Evolutionary conservation across 2,797 vertebrate genomes (phyloP).

Genomic region (Chloroceryle inda): DNA sequence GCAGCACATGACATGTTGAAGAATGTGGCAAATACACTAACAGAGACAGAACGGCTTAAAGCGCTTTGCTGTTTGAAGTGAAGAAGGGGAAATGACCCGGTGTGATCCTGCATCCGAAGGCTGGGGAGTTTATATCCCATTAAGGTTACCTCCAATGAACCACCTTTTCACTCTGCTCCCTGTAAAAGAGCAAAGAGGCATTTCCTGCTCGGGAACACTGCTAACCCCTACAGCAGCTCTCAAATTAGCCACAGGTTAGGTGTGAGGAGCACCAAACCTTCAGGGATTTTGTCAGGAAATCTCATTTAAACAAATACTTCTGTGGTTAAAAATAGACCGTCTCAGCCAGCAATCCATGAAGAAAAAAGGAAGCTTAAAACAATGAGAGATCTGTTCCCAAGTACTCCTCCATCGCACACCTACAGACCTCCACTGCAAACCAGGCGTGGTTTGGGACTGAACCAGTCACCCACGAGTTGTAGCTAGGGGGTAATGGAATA

Average conservation of each 20-base stretch:
- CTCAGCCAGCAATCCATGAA: not conserved
- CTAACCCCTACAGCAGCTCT: not conserved
- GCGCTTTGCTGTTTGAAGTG: conserved; percentile 4
- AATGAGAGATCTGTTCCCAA: conserved; percentile 9
- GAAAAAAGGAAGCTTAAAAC: not conserved
- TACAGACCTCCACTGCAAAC: not conserved
- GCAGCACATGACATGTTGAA: conserved; percentile 33
- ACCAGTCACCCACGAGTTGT: too few relatives aligned
- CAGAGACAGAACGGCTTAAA: conserved; percentile 22
- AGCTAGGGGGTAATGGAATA: not conserved
- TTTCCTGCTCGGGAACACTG: not conserved
- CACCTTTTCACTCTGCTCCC: conserved; percentile 26
- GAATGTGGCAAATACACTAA: not conserved
- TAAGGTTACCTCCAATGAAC: conserved; percentile 44
- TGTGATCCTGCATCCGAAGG: conserved; percentile 50
- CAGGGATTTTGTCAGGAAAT: not conserved
- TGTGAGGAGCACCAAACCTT: not conserved
- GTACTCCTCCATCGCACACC: not conserved
- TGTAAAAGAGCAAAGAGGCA: conserved; percentile 20
- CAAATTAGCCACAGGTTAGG: conserved; percentile 16
- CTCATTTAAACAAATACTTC: conserved; percentile 19
- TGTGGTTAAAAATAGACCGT: conserved; percentile 3
- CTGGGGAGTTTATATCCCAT: conserved; percentile 42
- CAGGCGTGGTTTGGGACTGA: too few relatives aligned
- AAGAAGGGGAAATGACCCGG: conserved; percentile 69